These are phyloP conservation scores for Cyprinus carpio DNA, from an alignment of 2,113 vertebrate genomes.

Conservation along the genomic window DNA sequence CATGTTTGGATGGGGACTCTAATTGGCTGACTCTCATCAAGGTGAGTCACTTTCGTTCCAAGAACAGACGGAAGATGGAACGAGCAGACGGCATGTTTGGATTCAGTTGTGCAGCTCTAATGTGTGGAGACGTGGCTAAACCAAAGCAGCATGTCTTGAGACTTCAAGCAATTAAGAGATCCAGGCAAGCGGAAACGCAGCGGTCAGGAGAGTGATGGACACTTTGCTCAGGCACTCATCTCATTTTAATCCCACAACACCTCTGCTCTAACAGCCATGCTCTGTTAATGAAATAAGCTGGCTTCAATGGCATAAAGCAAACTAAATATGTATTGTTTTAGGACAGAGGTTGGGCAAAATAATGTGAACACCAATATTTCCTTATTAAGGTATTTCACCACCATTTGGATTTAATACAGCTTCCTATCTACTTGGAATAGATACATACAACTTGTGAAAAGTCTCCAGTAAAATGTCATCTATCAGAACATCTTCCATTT, in stretches of 20 bases:
- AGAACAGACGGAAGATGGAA: slow-evolving; percentile 38
- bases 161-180: slow-evolving; percentile 71
- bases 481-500: too few species aligned
- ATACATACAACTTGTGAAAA: too few species aligned
- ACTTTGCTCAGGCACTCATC: slow-evolving; percentile 63
- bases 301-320: neutral
- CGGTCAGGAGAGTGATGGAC: slow-evolving; percentile 50
- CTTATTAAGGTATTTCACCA: too few species aligned
- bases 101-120: slow-evolving; percentile 61
- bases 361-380: too few species aligned
- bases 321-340: neutral
- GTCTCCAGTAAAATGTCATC: too few species aligned
- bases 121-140: slow-evolving; percentile 61
- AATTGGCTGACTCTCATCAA: slow-evolving; percentile 3
- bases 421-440: too few species aligned
- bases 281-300: slow-evolving; percentile 48
- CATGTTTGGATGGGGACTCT: slow-evolving; percentile 27
- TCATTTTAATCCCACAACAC: slow-evolving; percentile 57
- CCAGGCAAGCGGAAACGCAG: slow-evolving; percentile 67
- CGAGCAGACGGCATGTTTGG: slow-evolving; percentile 53
- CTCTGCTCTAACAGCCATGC: slow-evolving; percentile 53
- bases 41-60: slow-evolving; percentile 28
- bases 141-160: slow-evolving; percentile 68
- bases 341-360: neutral
- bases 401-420: too few species aligned